Conservation (phyloP, 2,888 invertebrate genomes). For the Coelogynopora nodosa region DNA sequence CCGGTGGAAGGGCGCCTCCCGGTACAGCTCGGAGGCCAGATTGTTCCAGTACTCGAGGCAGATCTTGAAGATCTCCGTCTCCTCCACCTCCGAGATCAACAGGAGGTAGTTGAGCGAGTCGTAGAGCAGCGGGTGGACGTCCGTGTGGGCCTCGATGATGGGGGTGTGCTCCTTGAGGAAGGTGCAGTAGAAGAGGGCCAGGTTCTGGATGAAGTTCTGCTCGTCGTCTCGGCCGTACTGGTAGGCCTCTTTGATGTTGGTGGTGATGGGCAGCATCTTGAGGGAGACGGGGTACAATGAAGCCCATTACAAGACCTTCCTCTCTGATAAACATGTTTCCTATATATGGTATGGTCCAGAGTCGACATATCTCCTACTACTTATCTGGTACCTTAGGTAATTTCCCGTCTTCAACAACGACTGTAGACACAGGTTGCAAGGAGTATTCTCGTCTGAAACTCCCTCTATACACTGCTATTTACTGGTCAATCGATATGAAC, state of each 20-base stretch:
- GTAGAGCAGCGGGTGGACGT: slow-evolving; percentile 51
- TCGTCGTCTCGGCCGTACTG: slow-evolving; percentile 88
- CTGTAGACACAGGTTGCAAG: no score
- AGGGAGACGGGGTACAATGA: no score
- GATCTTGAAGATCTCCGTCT: slow-evolving; percentile 98
- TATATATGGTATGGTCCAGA: no score
- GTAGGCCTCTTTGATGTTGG: slow-evolving; percentile 90
- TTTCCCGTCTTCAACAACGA: no score
- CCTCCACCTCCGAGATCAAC: slow-evolving; percentile 83
- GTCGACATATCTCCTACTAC: no score
- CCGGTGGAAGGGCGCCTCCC: slow-evolving; percentile 72
- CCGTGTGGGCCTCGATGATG: slow-evolving; percentile 62
- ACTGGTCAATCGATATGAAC: no score
- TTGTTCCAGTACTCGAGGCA: slow-evolving; percentile 98
- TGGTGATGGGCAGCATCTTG: slow-evolving; percentile 80
- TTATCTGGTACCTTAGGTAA: no score
- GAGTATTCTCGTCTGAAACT: no score
- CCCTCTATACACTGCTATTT: no score
- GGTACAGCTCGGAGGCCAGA: slow-evolving; percentile 83
- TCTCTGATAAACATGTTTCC: no score
- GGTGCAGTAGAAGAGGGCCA: slow-evolving; percentile 92
- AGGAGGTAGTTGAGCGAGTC: slow-evolving; percentile 61
- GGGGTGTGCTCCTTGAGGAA: slow-evolving; percentile 92
- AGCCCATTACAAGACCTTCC: no score
- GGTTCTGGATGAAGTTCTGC: slow-evolving; percentile 96